Conservation (phyloP, 2,888 invertebrate genomes). For the Crocallis elinguaria region DNA sequence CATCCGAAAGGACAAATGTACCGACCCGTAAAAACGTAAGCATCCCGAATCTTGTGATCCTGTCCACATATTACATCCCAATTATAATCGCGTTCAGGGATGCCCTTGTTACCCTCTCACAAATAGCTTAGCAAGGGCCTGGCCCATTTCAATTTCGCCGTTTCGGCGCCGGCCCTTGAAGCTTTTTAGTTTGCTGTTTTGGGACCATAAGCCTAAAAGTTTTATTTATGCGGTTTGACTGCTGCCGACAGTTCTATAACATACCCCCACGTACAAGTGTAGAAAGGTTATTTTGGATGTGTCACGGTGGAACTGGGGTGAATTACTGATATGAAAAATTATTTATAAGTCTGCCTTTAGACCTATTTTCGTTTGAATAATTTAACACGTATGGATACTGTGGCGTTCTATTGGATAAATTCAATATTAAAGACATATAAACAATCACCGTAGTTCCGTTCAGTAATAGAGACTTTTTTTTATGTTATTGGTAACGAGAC, state of each 20-base stretch:
- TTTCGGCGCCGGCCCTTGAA: constrained; percentile 54
- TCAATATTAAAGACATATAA: no score
- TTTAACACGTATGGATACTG: no score
- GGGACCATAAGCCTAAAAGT: constrained; percentile 60
- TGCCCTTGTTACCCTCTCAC: constrained; percentile 70
- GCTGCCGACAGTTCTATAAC: constrained; percentile 30
- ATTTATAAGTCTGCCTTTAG: no score
- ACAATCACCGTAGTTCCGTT: no score
- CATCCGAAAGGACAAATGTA: constrained; percentile 46
- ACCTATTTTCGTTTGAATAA: no score
- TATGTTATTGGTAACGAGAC: no score
- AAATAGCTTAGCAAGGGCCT: constrained; percentile 77
- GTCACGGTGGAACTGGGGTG: neutral
- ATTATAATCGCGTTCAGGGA: constrained; percentile 74
- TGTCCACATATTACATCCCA: constrained; percentile 73
- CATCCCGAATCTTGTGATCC: constrained; percentile 56
- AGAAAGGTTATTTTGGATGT: constrained; percentile 12
- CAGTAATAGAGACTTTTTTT: no score
- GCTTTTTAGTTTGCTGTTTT: constrained; percentile 69
- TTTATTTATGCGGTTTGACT: constrained; percentile 50
- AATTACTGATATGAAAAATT: no score
- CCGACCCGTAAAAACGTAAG: constrained; percentile 54
- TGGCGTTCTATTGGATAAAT: no score
- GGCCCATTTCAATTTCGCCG: constrained; percentile 72
- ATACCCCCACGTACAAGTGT: constrained; percentile 1